Evolutionary conservation across 2,888 invertebrate species (phyloP), one percentile per base, ranked within the genome.

Genomic region (Cephus rjabovi): DNA sequence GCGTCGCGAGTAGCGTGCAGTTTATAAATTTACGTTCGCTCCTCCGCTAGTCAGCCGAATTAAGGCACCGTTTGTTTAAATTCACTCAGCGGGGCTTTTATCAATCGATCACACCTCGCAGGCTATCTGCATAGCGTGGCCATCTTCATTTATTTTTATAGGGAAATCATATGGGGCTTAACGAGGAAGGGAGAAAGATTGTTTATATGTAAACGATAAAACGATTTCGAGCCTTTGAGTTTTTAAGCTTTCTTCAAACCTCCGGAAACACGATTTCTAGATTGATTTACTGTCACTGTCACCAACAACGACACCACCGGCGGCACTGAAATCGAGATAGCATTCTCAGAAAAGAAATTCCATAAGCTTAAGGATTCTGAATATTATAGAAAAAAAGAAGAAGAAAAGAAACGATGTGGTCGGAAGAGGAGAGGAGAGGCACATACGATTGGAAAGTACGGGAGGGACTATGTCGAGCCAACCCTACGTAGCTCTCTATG

Each of bases 81-180:
- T 75, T 79, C 75, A 76, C 77, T 79, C 74, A 69, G 73, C 76
- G 78, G 76, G 78, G 70, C 79, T 75, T 76, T 56, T 76, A 74
- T 15, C 71, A 35, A 75, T 78, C 79, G 77, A 70, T 70, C 70
- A 33, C 37, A 40, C 37, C 37, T 40, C 37, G 37, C 37, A 15
- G 37, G 12, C 37, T 40, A 40, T 40, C 37, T 4, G 15, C 37
- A 40, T 40, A 15, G 37, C 37, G 37, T 15, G 37, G 37, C 15
- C 15, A 40, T 15, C 37, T 15, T 40, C 78, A 84, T 86, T 86
- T 86, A 83, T 85, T 85, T 84, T 85, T 81, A 83, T 85, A 81
- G 82, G 79, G 79, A 85, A 86, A 83, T 86, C 81, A 78, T 73
- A 74, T 81, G 83, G 83, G 4, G 4, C 37, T 84, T 83, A 79